These are phyloP conservation scores for Balanococcus diminutus DNA, from an alignment of 2,888 invertebrate genomes.

Conservation along the genomic window DNA sequence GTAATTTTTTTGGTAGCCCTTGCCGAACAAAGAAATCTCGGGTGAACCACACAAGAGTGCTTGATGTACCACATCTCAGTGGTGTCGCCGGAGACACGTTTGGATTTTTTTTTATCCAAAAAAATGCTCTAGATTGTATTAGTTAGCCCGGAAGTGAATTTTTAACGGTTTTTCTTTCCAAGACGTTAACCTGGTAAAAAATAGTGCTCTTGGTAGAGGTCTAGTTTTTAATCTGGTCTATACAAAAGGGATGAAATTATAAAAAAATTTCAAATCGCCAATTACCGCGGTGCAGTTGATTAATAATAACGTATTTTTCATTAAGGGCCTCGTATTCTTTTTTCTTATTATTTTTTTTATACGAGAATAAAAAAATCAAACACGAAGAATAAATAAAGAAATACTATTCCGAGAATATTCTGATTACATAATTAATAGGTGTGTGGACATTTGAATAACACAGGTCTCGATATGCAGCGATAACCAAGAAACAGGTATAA, in stretches of 20 bases:
- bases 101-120: background rate
- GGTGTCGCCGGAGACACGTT: background rate
- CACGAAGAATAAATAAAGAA: background rate
- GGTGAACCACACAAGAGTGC: conserved; percentile 55
- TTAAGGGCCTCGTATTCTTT: background rate
- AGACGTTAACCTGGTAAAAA: conserved; percentile 30
- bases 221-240: background rate
- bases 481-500: conserved; percentile 5
- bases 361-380: background rate
- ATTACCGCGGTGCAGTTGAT: background rate
- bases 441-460: background rate
- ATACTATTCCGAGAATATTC: background rate
- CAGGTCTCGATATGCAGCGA: background rate
- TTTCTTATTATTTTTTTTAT: background rate
- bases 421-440: conserved; percentile 3
- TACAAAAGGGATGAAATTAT: background rate
- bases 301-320: conserved; percentile 5
- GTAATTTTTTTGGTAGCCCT: conserved; percentile 1
- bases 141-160: conserved; percentile 33
- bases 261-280: background rate
- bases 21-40: background rate
- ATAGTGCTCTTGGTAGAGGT: background rate
- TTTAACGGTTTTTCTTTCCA: conserved; percentile 48
- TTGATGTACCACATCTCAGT: conserved; percentile 47
- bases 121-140: conserved; percentile 52